Conservation (phyloP, 2,113 vertebrate genomes). For the Capreolus pygargus region DNA sequence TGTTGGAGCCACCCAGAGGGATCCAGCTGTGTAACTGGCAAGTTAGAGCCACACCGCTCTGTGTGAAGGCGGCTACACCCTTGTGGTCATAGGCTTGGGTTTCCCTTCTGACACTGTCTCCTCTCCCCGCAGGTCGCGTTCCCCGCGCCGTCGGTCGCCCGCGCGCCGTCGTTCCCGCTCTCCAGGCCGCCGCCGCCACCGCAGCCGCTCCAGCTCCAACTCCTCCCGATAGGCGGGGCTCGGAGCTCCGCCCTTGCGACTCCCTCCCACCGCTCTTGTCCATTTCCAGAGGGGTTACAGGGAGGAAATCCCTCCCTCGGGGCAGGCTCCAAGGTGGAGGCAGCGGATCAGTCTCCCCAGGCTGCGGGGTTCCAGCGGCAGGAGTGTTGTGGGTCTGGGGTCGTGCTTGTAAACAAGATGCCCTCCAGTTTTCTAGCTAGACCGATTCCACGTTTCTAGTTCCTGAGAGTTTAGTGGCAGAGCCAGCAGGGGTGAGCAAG, state of each 20-base stretch:
- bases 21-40: not conserved
- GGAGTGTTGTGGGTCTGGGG: not conserved
- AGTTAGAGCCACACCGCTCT: not conserved
- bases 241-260: conserved; percentile 71
- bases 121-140: conserved; percentile 87
- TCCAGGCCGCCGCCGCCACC: conserved; percentile 93
- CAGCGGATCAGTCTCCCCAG: not conserved
- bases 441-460: not conserved
- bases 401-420: not conserved
- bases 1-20: rapidly evolving
- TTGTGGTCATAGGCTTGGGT: rapidly evolving
- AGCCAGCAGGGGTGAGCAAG: not conserved
- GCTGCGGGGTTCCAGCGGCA: not conserved
- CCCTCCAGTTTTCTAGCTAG: conserved; percentile 4
- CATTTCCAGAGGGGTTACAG: conserved; percentile 46
- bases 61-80: not conserved
- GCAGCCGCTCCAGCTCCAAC: conserved; percentile 97
- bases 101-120: not conserved
- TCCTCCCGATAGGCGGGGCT: conserved; percentile 90
- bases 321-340: not conserved
- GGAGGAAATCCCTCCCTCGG: not conserved
- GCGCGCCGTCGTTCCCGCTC: conserved; percentile 94
- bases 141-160: conserved; percentile 93
- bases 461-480: not conserved
- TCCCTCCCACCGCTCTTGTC: conserved; percentile 74